Evolutionary conservation across 1,140 invertebrate genomes (phyloP), one percentile per base, ranked within the genome.

Genomic region (Asobara japonica): DNA sequence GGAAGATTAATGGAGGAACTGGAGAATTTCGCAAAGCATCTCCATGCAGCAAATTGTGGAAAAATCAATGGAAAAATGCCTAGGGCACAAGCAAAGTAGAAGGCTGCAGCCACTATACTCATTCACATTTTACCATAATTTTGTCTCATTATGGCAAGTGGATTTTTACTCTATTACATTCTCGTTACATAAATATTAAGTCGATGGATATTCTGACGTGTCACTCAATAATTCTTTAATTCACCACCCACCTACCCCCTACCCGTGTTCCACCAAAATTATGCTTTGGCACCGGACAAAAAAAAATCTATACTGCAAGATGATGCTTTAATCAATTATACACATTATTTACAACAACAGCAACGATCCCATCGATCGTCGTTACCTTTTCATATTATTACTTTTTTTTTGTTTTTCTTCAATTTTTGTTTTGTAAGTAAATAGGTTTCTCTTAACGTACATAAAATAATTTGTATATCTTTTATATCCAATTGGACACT

Each of bases 371-470:
- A 27, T 56, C 1, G 11, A 56, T 56, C 22, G 18, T 56, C 18
- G 18, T 45, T 33, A 33, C n/a, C 31, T 36, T 36, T 6, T 36
- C 5, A 5, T 6, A 36, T 5, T 36, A 36, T 36, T 36, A 36
- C 11, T 56, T 56, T 56, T 56, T 56, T 56, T 25, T 10, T 22
- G 18, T 8, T 56, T 56, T 56, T 22, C 22, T 56, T 56, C 51
- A 18, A 16, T 45, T n/a, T n/a, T n/a, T n/a, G n/a, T n/a, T 56
- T 56, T 27, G 25, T 56, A 22, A 25, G 51, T 56, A 56, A 56
- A 56, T 56, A 56, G 51, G 51, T 22, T 25, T 56, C 25, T 20
- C 25, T 56, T 56, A 56, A 56, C 51, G 41, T 45, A 45, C 41
- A 45, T 16, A 45, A 45, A 45, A 45, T 45, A 45, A 16, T 45